Evolutionary conservation across 2,888 invertebrate genomes (phyloP).

Genomic region (Phoronis australis): DNA sequence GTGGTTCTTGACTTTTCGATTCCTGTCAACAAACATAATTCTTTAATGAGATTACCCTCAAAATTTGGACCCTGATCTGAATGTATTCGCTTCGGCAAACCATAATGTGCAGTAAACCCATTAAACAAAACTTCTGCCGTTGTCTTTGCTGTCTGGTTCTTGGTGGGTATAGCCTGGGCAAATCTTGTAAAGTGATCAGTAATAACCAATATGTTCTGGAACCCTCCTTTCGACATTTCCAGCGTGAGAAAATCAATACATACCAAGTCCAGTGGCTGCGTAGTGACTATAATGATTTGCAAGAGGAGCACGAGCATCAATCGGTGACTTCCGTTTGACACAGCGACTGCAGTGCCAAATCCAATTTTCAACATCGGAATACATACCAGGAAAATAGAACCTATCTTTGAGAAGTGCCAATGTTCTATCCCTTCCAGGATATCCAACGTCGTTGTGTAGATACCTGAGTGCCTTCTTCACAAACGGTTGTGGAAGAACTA

Average conservation of each 20-base stretch:
- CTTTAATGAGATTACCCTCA: conserved; percentile 4
- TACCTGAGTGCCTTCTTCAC: not conserved
- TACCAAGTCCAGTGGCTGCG: conserved; percentile 4
- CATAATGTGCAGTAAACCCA: conserved; percentile 7
- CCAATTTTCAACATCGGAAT: not conserved
- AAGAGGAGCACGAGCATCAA: not conserved
- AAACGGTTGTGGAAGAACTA: not conserved
- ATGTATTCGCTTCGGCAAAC: conserved; percentile 9
- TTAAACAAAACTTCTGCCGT: conserved; percentile 5
- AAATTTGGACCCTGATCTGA: conserved; percentile 13
- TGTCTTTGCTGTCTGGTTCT: conserved; percentile 10
- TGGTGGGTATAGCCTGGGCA: conserved; percentile 5
- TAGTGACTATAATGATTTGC: not conserved
- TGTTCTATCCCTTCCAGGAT: not conserved
- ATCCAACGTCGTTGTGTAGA: not conserved
- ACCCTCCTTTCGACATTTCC: conserved; percentile 4
- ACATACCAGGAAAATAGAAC: not conserved
- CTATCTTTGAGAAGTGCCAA: not conserved
- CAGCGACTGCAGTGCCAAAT: not conserved
- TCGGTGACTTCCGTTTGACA: not conserved
- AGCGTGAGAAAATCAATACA: conserved; percentile 9
- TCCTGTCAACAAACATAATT: conserved; percentile 3
- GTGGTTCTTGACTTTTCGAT: conserved; percentile 12
- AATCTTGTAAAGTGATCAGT: conserved; percentile 5
- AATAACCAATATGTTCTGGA: conserved; percentile 2